phyloP scores from a whole-genome alignment of 2,797 vertebrate genomes.

The Hirundo rustica region DNA sequence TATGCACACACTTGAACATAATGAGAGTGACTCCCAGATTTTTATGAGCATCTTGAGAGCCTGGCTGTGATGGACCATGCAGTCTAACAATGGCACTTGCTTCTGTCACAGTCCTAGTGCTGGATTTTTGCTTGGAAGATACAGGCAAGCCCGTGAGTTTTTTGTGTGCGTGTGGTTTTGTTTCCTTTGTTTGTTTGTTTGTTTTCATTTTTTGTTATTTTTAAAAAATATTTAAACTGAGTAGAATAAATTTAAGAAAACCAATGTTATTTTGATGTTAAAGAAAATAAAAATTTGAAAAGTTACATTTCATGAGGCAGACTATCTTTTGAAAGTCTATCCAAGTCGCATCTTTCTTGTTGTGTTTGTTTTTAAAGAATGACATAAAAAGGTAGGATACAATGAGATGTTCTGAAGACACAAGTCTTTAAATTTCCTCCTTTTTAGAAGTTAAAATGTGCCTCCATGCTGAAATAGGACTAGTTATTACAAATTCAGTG shows the following conservation, averaged over 20 bases:
- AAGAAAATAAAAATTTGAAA: background rate
- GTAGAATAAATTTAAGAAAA: background rate
- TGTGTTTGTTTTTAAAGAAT: background rate
- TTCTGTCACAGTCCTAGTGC: background rate
- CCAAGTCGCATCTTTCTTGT: background rate
- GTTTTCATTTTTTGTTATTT: no score
- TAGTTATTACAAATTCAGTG: background rate
- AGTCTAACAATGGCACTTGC: background rate
- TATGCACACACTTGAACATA: background rate
- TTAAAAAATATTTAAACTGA: background rate
- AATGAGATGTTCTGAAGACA: background rate
- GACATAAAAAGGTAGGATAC: background rate
- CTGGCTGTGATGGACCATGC: background rate
- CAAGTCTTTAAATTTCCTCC: background rate
- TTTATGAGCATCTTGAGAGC: slow-evolving; percentile 33
- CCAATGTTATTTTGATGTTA: background rate
- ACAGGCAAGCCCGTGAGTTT: background rate
- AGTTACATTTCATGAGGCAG: background rate
- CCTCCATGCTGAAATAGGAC: background rate
- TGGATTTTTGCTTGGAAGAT: slow-evolving; percentile 2
- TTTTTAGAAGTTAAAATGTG: background rate
- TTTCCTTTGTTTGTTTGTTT: background rate
- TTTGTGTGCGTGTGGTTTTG: no score
- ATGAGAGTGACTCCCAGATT: slow-evolving; percentile 22
- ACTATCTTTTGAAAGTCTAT: background rate